phyloP scores from a whole-genome alignment of 2,888 invertebrate genomes.

The Drosophila greeni region DNA sequence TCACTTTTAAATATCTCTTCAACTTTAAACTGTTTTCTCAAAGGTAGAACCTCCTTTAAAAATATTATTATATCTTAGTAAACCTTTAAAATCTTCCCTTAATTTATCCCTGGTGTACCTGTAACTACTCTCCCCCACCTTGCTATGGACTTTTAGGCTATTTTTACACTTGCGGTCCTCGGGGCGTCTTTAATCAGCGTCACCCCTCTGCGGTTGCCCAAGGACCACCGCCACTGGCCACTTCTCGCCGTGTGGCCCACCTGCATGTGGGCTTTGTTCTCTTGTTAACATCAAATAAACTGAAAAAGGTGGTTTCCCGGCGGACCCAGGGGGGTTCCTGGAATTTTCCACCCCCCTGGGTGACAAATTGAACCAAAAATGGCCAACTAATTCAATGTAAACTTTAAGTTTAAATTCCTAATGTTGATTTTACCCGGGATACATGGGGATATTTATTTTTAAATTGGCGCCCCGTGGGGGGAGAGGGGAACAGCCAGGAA shows the following conservation, averaged over 20 bases:
- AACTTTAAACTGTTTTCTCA: neutral
- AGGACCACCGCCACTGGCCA: neutral
- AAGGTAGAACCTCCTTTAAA: neutral
- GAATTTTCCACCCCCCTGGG: slow-evolving; percentile 4
- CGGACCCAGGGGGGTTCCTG: neutral
- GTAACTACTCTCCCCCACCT: slow-evolving; percentile 10
- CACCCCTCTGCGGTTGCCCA: slow-evolving; percentile 28
- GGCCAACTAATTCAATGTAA: slow-evolving; percentile 29
- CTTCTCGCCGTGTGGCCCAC: slow-evolving; percentile 18
- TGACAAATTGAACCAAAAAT: slow-evolving; percentile 26
- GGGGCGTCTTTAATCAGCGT: slow-evolving; percentile 49
- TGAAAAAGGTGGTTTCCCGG: slow-evolving; percentile 19
- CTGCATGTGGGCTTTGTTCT: slow-evolving; percentile 36
- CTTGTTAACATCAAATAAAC: slow-evolving; percentile 36
- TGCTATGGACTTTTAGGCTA: slow-evolving; percentile 23
- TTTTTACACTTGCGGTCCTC: slow-evolving; percentile 47
- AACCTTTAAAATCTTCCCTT: neutral
- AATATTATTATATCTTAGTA: too few species aligned
- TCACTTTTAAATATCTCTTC: neutral
- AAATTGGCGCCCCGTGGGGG: neutral
- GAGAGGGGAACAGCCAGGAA: slow-evolving; percentile 10
- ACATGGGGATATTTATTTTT: slow-evolving; percentile 24
- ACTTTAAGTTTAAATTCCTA: slow-evolving; percentile 38
- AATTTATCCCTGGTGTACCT: slow-evolving; percentile 5
- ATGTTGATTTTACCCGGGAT: slow-evolving; percentile 33